These are phyloP conservation scores for Pteronura brasiliensis DNA, from an alignment of 2,113 vertebrate genomes.

Conservation along the genomic window DNA sequence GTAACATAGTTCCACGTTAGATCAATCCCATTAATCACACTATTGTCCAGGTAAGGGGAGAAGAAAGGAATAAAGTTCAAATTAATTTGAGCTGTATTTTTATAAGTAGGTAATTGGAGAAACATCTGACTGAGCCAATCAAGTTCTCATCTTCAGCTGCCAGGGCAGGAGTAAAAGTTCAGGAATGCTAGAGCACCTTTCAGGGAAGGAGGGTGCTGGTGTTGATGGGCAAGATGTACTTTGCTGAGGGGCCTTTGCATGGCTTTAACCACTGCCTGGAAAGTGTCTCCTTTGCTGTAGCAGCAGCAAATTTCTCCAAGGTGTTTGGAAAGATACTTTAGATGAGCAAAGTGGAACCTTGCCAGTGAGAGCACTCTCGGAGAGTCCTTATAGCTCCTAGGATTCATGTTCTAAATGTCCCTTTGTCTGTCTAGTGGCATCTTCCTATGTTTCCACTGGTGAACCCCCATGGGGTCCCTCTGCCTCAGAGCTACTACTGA, in stretches of 20 bases:
- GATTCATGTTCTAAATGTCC: not conserved
- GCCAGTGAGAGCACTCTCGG: not conserved
- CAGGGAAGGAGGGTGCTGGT: not conserved
- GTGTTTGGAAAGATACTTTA: not conserved
- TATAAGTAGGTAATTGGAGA: not conserved
- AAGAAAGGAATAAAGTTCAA: not conserved
- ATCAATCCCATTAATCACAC: not conserved
- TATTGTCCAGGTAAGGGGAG: not conserved
- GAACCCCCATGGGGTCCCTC: not conserved
- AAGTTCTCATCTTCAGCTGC: not conserved
- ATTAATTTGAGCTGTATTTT: not conserved
- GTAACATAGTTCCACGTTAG: not conserved
- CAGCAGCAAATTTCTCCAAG: not conserved
- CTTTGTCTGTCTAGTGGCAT: not conserved
- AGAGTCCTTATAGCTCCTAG: not conserved
- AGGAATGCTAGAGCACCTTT: not conserved
- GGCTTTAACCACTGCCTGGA: not conserved
- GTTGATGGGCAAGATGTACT: not conserved
- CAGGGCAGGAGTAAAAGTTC: not conserved
- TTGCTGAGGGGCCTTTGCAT: not conserved
- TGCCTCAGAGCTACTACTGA: not conserved
- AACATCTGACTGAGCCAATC: not conserved
- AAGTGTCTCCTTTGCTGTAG: not conserved
- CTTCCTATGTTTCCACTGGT: not conserved
- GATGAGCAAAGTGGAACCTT: not conserved